A percentile compares a stretch with the other conserved stretches of the same genome.
Evolutionary conservation across 2,113 vertebrate genomes (phyloP).

Genomic region (Lampris incognitus): DNA sequence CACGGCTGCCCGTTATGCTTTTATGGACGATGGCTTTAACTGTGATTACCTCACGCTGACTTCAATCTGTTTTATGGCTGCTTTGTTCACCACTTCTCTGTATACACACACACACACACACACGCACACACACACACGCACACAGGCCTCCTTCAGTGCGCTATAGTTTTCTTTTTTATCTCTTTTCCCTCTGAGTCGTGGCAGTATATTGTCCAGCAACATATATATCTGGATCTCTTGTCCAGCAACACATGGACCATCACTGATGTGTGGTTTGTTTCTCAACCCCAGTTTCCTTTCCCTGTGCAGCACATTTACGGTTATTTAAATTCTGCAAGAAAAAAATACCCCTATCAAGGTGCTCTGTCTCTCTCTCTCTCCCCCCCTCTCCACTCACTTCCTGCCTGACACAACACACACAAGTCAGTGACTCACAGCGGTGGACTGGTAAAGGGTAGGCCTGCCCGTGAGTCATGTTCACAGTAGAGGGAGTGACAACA

Average conservation of each 20-base stretch:
- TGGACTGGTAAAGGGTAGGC: slow-evolving; percentile 49
- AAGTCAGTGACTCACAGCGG: slow-evolving; percentile 35
- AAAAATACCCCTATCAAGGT: neutral
- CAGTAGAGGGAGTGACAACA: slow-evolving; percentile 53
- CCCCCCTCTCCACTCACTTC: neutral
- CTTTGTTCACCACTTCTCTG: slow-evolving; percentile 4
- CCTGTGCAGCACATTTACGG: neutral
- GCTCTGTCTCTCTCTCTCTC: neutral
- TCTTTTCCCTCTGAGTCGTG: neutral
- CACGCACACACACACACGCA: neutral
- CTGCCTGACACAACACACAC: slow-evolving; percentile 10
- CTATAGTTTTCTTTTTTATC: neutral
- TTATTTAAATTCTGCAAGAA: slow-evolving; percentile 22
- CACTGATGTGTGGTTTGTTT: neutral
- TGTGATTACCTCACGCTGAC: neutral
- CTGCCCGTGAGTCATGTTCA: slow-evolving; percentile 51
- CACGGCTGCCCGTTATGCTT: slow-evolving; percentile 21
- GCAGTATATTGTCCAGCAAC: neutral
- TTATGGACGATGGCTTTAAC: slow-evolving; percentile 41
- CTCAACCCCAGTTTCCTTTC: slow-evolving; percentile 4
- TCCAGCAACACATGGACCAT: neutral
- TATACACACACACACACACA: neutral
- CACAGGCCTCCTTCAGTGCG: neutral
- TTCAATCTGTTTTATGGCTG: neutral
- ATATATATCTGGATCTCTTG: neutral